These are phyloP conservation scores for Taurulus bubalis DNA, from an alignment of 2,113 vertebrate genomes.

Conservation along the genomic window DNA sequence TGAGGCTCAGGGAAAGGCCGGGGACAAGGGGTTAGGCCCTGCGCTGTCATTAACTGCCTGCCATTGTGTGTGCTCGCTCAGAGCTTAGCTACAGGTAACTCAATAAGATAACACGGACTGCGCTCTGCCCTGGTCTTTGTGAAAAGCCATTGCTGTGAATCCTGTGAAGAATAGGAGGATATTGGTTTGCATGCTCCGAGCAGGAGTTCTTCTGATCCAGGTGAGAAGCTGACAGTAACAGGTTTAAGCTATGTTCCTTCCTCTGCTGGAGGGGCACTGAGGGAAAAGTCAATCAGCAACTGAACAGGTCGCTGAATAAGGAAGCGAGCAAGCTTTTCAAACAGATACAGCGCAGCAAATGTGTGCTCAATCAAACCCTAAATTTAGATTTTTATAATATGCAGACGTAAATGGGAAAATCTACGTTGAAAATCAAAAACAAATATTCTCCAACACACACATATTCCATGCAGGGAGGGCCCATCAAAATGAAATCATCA, in stretches of 20 bases:
- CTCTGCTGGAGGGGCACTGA: conserved; percentile 72
- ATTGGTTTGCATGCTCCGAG: conserved; percentile 80
- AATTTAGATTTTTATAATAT: conserved; percentile 40
- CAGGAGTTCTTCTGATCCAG: conserved; percentile 80
- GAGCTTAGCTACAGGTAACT: conserved; percentile 84
- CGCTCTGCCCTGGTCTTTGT: conserved; percentile 76
- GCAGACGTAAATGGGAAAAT: conserved; percentile 32
- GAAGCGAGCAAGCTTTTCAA: conserved; percentile 59
- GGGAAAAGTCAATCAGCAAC: conserved; percentile 72
- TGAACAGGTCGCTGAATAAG: conserved; percentile 66
- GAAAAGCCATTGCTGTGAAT: conserved; percentile 68
- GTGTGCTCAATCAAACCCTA: conserved; percentile 30
- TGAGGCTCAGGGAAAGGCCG: conserved; percentile 80
- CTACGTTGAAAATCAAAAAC: conserved; percentile 38
- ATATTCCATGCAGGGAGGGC: conserved; percentile 36
- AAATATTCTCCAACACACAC: conserved; percentile 1
- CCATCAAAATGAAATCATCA: conserved; percentile 57
- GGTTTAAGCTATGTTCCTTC: conserved; percentile 80
- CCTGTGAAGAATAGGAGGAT: conserved; percentile 75
- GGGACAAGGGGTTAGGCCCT: conserved; percentile 79
- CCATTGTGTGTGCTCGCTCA: conserved; percentile 78
- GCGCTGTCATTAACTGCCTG: conserved; percentile 79
- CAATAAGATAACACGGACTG: conserved; percentile 78
- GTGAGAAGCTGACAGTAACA: conserved; percentile 85
- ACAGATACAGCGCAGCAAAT: conserved; percentile 53